phyloP scores from a whole-genome alignment of 30 jellyfish, hydroid and myxozoan genomes.

The Cassiopea xamachana region DNA sequence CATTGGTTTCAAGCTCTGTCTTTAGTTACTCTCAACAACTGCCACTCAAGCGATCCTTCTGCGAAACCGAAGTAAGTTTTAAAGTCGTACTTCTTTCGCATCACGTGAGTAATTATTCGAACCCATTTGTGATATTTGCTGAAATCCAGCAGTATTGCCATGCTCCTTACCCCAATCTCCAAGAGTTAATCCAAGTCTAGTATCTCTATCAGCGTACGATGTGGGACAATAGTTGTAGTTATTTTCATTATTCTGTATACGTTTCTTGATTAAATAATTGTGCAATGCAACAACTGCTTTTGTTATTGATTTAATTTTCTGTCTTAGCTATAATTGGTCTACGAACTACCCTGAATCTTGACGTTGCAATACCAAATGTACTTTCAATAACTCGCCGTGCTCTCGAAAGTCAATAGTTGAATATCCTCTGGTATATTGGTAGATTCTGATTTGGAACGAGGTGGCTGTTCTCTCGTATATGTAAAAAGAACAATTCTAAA shows the following conservation, averaged over 20 bases:
- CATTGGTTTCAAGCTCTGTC: slow-evolving; percentile 1
- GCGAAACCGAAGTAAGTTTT: slow-evolving; percentile 20
- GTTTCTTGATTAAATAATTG: slow-evolving; percentile 42
- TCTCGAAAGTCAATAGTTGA: slow-evolving; percentile 61
- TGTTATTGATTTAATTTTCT: slow-evolving; percentile 36
- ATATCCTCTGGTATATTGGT: slow-evolving; percentile 45
- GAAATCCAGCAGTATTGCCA: slow-evolving; percentile 12
- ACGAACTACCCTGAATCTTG: slow-evolving; percentile 67
- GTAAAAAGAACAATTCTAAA: too few relatives aligned
- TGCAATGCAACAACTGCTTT: slow-evolving; percentile 81
- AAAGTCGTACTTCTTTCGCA: slow-evolving; percentile 31
- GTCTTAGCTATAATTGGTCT: slow-evolving; percentile 64
- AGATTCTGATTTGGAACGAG: slow-evolving; percentile 30
- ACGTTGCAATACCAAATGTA: slow-evolving; percentile 78
- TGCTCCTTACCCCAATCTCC: slow-evolving; percentile 68
- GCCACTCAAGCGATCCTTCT: slow-evolving; percentile 35
- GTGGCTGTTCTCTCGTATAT: too few relatives aligned
- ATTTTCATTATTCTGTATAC: slow-evolving; percentile 16
- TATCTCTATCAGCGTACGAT: slow-evolving; percentile 37
- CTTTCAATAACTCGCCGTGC: slow-evolving; percentile 71
- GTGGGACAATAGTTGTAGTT: slow-evolving; percentile 24
- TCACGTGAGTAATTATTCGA: slow-evolving; percentile 38
- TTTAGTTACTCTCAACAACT: slow-evolving; percentile 18
- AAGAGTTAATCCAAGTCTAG: slow-evolving; percentile 14
- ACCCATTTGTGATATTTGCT: slow-evolving; percentile 21